Percentiles rank a stretch among this genome's conserved stretches.
Evolutionary conservation across 2,113 vertebrate genomes (phyloP).

Genomic region (Aspiorhynchus laticeps): DNA sequence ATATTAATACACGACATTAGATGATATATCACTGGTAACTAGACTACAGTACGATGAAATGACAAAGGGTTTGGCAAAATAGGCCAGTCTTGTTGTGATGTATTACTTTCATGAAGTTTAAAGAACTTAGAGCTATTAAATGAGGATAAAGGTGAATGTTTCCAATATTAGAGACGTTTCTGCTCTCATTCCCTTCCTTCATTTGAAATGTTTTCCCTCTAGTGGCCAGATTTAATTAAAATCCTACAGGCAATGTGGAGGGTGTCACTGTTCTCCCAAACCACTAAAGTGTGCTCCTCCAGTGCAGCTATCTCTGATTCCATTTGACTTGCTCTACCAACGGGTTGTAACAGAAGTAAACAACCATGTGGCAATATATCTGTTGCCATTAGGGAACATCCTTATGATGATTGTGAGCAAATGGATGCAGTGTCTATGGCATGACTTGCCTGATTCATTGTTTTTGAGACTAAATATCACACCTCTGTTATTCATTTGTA

Average conservation of each 20-base stretch:
- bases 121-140: slow-evolving; percentile 35
- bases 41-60: neutral
- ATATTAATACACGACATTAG: neutral
- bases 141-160: slow-evolving; percentile 53
- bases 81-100: slow-evolving; percentile 46
- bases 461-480: neutral
- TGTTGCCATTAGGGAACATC: neutral
- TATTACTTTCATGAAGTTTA: slow-evolving; percentile 44
- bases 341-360: neutral
- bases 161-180: slow-evolving; percentile 44
- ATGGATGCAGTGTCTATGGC: neutral
- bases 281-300: slow-evolving; percentile 41
- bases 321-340: neutral
- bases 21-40: neutral
- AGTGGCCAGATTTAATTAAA: slow-evolving; percentile 64
- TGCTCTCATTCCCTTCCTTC: slow-evolving; percentile 45
- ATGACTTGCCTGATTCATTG: neutral
- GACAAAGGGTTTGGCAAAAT: slow-evolving; percentile 35
- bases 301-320: slow-evolving; percentile 28
- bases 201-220: slow-evolving; percentile 56
- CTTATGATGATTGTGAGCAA: slow-evolving; percentile 12
- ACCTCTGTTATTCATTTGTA: slow-evolving; percentile 7
- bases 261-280: slow-evolving; percentile 48
- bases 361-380: neutral
- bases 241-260: slow-evolving; percentile 58